Evolutionary conservation across 2,113 vertebrate genomes (phyloP), one percentile per base, ranked within the genome.

Genomic region (Lagopus leucura): DNA sequence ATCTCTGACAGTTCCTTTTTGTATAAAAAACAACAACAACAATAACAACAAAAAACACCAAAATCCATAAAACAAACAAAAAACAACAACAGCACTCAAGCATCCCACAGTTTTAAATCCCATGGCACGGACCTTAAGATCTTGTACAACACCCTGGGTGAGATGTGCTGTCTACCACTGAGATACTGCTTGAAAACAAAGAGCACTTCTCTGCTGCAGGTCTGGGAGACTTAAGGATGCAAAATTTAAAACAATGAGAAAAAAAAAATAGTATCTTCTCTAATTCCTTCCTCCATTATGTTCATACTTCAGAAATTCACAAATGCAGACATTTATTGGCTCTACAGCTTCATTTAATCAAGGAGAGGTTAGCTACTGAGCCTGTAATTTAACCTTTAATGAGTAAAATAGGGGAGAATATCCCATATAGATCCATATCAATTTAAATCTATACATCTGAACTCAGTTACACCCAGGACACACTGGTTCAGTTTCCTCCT

Each of bases 1-100:
- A 88, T 77, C 94, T 80, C 47, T 86, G 89, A 88, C 69, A 82
- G 52, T 91, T 97, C 28, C 27, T 67, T 82, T 80, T 47, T 14
- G 5, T 30, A 52, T 65, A 36, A 58, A 60, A 60, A 22, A 27
- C 13, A 42, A n/a, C n/a, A n/a, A n/a, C n/a, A n/a, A n/a, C n/a
- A n/a, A n/a, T n/a, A n/a, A n/a, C n/a, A 42, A 40, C 34, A 40
- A 40, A 40, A 13, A 13, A 40, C 40, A 40, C 38, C 19, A 13
- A 58, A 34, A 34, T 13, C 50, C 52, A n/a, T 11, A 27, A 1
- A 34, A 66, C 67, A 89, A 88, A 28, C 15, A 54, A 63, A 17
- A 17, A 17, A 27, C 25, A 64, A 11, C 48, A 24, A 69, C 34
- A 86, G 79, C 16, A 45, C 43, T 65, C 5, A 14, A 61, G 70